phyloP scores from a whole-genome alignment of 1,140 invertebrate species.

The Camponotus pennsylvanicus region DNA sequence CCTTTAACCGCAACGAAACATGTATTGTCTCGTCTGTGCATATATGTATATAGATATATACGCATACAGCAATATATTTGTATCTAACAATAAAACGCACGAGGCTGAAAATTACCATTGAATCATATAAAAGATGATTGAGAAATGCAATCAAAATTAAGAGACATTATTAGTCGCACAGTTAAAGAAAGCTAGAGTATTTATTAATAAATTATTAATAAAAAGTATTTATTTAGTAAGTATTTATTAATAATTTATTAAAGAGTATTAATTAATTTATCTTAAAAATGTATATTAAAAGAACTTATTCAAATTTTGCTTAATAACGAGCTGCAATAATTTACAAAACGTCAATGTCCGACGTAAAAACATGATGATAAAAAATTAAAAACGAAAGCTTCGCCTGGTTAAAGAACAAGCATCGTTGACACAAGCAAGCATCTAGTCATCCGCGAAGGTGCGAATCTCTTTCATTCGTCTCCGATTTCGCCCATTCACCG shows the following conservation, averaged over 20 bases:
- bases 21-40: conserved; percentile 15
- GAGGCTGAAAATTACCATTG: neutral
- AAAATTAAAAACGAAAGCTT: neutral
- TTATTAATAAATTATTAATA: neutral
- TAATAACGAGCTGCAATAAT: neutral
- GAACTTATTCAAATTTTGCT: neutral
- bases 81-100: neutral
- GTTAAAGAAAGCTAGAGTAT: neutral
- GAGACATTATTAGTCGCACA: neutral
- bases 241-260: no score
- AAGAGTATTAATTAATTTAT: neutral
- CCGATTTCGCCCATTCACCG: conserved; percentile 5
- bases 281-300: neutral
- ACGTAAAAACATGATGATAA: neutral
- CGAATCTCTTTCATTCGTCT: conserved; percentile 26
- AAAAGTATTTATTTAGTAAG: no score
- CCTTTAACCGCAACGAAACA: conserved; percentile 59
- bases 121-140: conserved; percentile 5
- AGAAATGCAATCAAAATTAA: neutral
- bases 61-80: neutral
- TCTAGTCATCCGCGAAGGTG: neutral
- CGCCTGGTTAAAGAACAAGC: conserved; percentile 1
- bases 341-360: neutral
- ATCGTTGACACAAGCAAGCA: no score
- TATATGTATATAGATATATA: neutral